Evolutionary conservation across 2,113 vertebrate genomes (phyloP), one percentile per base, ranked within the genome.

Genomic region (Bagarius yarrelli): DNA sequence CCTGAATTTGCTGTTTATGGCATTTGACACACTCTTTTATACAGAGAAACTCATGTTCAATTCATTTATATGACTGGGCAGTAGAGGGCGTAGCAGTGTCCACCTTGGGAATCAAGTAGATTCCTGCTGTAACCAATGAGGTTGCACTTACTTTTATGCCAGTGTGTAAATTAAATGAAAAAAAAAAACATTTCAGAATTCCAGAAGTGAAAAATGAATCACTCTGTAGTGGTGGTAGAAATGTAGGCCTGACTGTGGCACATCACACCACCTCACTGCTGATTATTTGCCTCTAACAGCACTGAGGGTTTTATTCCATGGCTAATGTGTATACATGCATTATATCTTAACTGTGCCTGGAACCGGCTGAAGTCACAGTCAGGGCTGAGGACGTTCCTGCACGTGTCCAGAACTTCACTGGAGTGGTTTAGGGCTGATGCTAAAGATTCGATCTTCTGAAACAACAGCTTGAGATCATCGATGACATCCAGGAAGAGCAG

Each of bases 401-500:
- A 94, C 1, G 85, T 90, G n/a, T 93, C 92, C 2, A 95, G 44
- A 50, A 91, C 72, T 76, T 53, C 70, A 0, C 85, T 81, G 47
- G 89, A 89, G 14, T 79, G 34, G 57, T 86, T 91, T 0, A 81
- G 86, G 0, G 86, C 8, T 0, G 91, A 88, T 30, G 89, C 1
- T 57, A 89, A 8, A 0, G 36, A 56, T 27, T 92, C 91, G 1
- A 95, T 83, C 64, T 36, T 79, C 16, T 89, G 79, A 83, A 93
- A 93, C 19, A 93, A 87, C 13, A 50, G 79, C 69, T 40, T 89
- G 1, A 95, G 87, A 0, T 94, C 93, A 0, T 77, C 53, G 8
- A 94, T 94, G 86, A 94, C 87, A 79, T 87, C 91, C 44, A 96
- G 82, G 82, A 95, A 96, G 88, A 93, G 85, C 53, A 34, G 78